Percentiles rank a stretch among this genome's conserved stretches.
Conservation (phyloP, 2,888 invertebrate genomes). For the Trissoscelio sp. region DNA sequence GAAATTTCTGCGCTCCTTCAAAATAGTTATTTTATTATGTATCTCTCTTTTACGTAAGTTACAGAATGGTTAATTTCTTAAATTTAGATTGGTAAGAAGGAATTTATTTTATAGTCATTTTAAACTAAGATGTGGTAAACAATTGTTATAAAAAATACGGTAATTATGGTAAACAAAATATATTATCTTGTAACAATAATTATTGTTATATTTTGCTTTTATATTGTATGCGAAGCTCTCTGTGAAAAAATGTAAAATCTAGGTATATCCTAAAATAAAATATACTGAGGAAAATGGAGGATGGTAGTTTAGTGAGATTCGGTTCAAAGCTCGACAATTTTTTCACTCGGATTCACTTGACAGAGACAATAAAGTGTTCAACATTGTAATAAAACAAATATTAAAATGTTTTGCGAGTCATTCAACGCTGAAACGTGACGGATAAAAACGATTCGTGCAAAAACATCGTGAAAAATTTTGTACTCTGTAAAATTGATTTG, state of each 20-base stretch:
- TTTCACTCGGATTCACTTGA: constrained; percentile 39
- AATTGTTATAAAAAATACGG: too few species aligned
- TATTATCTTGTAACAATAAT: too few species aligned
- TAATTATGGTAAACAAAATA: too few species aligned
- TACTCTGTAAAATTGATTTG: constrained; percentile 13
- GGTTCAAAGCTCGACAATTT: constrained; percentile 30
- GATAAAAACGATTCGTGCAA: constrained; percentile 19
- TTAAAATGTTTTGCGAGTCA: constrained; percentile 45
- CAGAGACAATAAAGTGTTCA: constrained; percentile 41
- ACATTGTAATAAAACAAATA: constrained; percentile 50
- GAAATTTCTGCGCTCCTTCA: not conserved
- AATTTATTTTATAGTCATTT: not conserved
- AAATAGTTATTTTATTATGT: not conserved
- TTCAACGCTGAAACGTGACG: constrained; percentile 15
- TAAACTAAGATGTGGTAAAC: too few species aligned
- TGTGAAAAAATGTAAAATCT: too few species aligned
- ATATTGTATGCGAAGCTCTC: too few species aligned
- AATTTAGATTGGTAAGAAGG: not conserved
- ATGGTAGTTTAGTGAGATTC: constrained; percentile 27
- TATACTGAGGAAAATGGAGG: not conserved
- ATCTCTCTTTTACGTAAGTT: not conserved
- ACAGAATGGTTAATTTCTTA: not conserved
- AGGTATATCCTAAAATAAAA: not conserved
- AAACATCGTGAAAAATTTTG: constrained; percentile 21
- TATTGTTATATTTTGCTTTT: too few species aligned